Evolutionary conservation across 2,113 vertebrate genomes (phyloP).

Genomic region (Amblyopsis rosae): DNA sequence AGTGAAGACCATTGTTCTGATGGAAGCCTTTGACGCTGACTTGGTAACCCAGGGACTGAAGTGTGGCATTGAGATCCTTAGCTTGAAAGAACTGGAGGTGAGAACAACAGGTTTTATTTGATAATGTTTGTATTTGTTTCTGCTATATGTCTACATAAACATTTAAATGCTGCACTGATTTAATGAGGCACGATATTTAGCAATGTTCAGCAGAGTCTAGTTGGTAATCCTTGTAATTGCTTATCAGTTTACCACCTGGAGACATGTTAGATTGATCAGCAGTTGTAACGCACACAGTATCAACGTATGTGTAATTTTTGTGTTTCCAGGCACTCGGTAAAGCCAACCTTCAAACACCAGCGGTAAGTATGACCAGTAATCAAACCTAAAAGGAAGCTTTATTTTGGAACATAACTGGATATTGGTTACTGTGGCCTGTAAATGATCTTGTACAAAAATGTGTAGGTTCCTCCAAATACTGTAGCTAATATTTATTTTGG

Average conservation of each 20-base stretch:
- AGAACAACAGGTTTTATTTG: constrained; percentile 22
- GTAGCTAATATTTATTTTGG: constrained; percentile 28
- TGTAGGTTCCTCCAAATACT: neutral
- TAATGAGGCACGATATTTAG: neutral
- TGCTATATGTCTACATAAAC: neutral
- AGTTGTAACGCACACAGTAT: neutral
- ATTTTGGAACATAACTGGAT: constrained; percentile 5
- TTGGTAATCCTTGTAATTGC: neutral
- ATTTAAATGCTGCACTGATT: neutral
- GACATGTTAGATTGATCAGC: neutral
- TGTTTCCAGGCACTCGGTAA: constrained; percentile 81
- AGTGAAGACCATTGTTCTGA: constrained; percentile 84
- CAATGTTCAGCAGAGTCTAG: too few species aligned
- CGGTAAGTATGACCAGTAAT: constrained; percentile 71
- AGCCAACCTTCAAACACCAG: constrained; percentile 77
- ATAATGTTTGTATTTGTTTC: neutral
- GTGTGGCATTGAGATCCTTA: constrained; percentile 82
- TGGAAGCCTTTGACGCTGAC: constrained; percentile 82
- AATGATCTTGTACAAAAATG: neutral
- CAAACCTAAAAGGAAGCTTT: neutral
- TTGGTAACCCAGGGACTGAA: constrained; percentile 80
- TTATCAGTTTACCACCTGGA: neutral
- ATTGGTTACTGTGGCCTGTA: neutral
- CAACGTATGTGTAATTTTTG: constrained; percentile 9
- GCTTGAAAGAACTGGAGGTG: constrained; percentile 87